phyloP scores from a whole-genome alignment of 2,797 vertebrate species.

The Pangasius djambal region DNA sequence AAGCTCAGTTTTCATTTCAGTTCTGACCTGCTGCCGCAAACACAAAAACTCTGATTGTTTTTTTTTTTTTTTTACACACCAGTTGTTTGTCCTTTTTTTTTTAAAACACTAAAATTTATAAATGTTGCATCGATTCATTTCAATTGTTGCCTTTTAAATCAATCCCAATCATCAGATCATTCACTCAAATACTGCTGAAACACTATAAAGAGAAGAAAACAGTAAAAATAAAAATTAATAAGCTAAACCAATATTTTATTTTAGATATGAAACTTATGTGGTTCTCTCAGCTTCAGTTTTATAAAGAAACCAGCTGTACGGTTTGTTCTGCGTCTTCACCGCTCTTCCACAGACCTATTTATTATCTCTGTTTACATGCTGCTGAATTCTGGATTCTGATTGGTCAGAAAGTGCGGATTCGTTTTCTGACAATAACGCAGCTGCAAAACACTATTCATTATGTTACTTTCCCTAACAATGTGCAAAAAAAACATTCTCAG shows the following conservation, averaged over 20 bases:
- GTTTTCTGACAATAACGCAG: background rate
- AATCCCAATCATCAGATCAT: too few relatives aligned
- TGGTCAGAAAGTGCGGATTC: background rate
- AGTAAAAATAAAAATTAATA: background rate
- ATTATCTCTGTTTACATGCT: background rate
- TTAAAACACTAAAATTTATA: background rate
- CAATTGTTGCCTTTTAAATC: background rate
- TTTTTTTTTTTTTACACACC: background rate
- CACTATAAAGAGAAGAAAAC: background rate
- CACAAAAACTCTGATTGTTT: background rate
- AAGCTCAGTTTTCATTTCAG: constrained; percentile 4
- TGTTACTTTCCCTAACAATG: background rate
- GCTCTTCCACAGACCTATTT: background rate
- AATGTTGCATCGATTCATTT: background rate
- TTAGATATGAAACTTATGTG: background rate
- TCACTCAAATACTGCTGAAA: background rate
- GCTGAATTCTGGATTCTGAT: background rate
- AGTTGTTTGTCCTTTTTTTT: background rate
- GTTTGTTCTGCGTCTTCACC: background rate
- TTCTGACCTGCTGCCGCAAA: background rate
- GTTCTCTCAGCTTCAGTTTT: background rate
- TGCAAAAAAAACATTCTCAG: background rate
- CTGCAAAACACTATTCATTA: background rate
- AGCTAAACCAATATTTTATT: background rate
- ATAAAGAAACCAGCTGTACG: background rate